These are phyloP conservation scores for Pseudopleuronectes americanus DNA, from an alignment of 2,797 vertebrate genomes.

Conservation along the genomic window DNA sequence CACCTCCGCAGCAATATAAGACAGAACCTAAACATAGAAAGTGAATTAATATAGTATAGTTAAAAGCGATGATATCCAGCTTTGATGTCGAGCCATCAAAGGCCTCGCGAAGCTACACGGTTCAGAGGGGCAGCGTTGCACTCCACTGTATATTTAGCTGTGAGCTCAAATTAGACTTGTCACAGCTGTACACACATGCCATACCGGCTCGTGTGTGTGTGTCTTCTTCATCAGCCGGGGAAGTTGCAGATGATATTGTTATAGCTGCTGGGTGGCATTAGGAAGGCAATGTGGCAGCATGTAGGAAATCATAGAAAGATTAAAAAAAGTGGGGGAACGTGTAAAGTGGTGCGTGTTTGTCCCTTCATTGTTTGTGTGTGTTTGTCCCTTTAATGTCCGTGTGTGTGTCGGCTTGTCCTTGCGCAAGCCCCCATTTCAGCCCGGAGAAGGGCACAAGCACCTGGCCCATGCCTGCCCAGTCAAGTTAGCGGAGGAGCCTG, in stretches of 20 bases:
- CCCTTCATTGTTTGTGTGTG: neutral
- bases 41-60: slow-evolving; percentile 70
- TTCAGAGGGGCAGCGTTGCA: slow-evolving; percentile 66
- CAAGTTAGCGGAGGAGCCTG: slow-evolving; percentile 52
- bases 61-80: slow-evolving; percentile 69
- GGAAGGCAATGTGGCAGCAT: slow-evolving; percentile 4
- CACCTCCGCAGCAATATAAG: slow-evolving; percentile 43
- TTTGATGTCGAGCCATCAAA: slow-evolving; percentile 81
- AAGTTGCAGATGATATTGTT: slow-evolving; percentile 43
- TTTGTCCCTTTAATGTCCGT: slow-evolving; percentile 12
- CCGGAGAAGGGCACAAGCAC: slow-evolving; percentile 27
- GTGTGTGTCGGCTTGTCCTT: slow-evolving; percentile 41
- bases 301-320: slow-evolving; percentile 7
- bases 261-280: slow-evolving; percentile 24
- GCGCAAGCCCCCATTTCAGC: slow-evolving; percentile 33
- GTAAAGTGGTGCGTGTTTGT: slow-evolving; percentile 2
- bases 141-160: slow-evolving; percentile 73
- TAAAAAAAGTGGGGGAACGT: neutral
- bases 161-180: slow-evolving; percentile 73
- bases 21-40: slow-evolving; percentile 74
- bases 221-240: slow-evolving; percentile 37
- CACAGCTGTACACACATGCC: slow-evolving; percentile 60
- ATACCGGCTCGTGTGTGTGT: slow-evolving; percentile 17
- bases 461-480: slow-evolving; percentile 54
- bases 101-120: slow-evolving; percentile 48